Base-by-base conservation (phyloP, 2,113 vertebrate genomes). In the Gasterosteus nipponicus region DNA sequence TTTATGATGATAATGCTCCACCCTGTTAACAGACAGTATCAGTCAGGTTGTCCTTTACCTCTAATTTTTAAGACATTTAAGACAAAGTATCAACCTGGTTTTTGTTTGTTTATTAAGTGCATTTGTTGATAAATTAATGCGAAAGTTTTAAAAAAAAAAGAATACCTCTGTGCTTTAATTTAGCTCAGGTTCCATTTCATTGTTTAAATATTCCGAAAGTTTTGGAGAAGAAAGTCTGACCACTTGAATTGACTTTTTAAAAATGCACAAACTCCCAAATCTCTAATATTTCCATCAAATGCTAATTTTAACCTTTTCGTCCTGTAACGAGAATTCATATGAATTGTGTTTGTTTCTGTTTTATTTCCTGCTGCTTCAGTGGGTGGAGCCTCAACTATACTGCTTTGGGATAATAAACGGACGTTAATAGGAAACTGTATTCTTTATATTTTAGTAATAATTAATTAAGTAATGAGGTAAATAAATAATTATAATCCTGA, bases 291-390 rank as follows among this genome's bases (percentile, higher is more conserved):
- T 60, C 33, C 31, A 0, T 51, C 3, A 18, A 14, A 62, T 77
- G 65, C 35, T 54, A 26, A 68, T 61, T 54, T 42, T 2, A 56
- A 63, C 66, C 66, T 62, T 70, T 77, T 46, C 29, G 19, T 51
- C 5, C 35, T 3, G 14, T n/a, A 15, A 67, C 1, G 4, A 51
- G 26, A 3, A 5, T 61, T 61, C 38, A 35, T 33, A 10, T 18
- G 0, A 44, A 60, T 57, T 22, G 44, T 62, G 39, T 64, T 47
- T 15, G 15, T 44, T 19, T 4, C 10, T 53, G 44, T 8, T 29
- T 47, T 49, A 16, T 16, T 12, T 54, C 22, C 16, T 26, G 51
- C 51, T 26, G 10, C 51, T 54, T 59, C 11, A 39, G 64, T 42
- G 35, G 64, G 74, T 0, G 74, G 56, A 76, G 73, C n/a, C 42